Evolutionary conservation across 2,113 vertebrate species (phyloP).

Genomic region (Sebastes fasciatus): DNA sequence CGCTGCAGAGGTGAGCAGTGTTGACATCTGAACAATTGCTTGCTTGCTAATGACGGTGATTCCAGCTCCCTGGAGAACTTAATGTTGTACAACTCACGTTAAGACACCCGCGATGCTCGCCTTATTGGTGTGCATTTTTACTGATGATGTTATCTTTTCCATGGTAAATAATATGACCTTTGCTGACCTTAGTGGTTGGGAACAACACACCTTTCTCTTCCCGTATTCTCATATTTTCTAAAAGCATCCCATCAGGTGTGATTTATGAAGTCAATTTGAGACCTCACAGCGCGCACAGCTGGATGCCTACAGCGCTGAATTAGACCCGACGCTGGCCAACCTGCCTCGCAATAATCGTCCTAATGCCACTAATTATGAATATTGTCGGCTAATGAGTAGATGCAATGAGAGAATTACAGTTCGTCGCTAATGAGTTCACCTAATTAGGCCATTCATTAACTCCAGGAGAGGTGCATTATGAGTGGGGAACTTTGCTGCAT

Average conservation of each 20-base stretch:
- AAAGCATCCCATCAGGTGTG: slow-evolving; percentile 34
- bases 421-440: slow-evolving; percentile 74
- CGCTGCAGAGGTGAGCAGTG: slow-evolving; percentile 26
- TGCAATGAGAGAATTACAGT: slow-evolving; percentile 76
- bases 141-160: slow-evolving; percentile 43
- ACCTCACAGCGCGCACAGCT: slow-evolving; percentile 34
- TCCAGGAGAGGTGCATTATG: slow-evolving; percentile 58
- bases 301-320: slow-evolving; percentile 35
- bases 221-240: not conserved
- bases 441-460: slow-evolving; percentile 80
- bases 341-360: slow-evolving; percentile 58
- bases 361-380: slow-evolving; percentile 78
- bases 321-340: slow-evolving; percentile 34
- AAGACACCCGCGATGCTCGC: not conserved
- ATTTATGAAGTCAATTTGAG: slow-evolving; percentile 39
- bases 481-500: slow-evolving; percentile 54
- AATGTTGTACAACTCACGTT: not conserved
- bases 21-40: slow-evolving; percentile 51
- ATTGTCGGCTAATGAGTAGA: slow-evolving; percentile 77
- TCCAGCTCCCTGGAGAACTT: slow-evolving; percentile 38
- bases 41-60: slow-evolving; percentile 44
- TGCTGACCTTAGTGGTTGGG: slow-evolving; percentile 17
- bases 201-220: not conserved
- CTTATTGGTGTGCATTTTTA: slow-evolving; percentile 14
- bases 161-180: slow-evolving; percentile 6